phyloP scores from a whole-genome alignment of 2,797 vertebrate species.

The Poecilia wingei region DNA sequence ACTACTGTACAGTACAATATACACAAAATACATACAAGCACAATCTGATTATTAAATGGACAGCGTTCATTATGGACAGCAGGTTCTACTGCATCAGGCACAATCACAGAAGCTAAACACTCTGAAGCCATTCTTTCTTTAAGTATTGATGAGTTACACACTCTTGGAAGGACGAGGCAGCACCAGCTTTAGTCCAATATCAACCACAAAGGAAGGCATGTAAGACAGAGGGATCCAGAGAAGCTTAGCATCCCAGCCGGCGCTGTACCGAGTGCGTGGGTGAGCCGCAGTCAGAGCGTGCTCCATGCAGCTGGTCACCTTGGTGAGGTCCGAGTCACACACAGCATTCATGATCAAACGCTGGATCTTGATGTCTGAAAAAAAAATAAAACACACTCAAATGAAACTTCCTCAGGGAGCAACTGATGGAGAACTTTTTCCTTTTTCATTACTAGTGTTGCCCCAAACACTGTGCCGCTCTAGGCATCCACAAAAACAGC shows the following conservation, averaged over 20 bases:
- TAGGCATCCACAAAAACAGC: background rate
- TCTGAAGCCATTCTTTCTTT: conserved; percentile 6
- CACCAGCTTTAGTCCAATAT: conserved; percentile 83
- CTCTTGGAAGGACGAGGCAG: conserved; percentile 88
- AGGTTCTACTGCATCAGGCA: conserved; percentile 19
- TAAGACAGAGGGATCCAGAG: conserved; percentile 94
- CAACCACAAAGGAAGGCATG: conserved; percentile 88
- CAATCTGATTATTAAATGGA: conserved; percentile 23
- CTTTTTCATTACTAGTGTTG: background rate
- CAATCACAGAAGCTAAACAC: conserved; percentile 16
- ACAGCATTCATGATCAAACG: conserved; percentile 85
- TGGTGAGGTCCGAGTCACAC: conserved; percentile 89
- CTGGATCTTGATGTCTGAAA: conserved; percentile 86
- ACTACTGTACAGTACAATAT: conserved; percentile 16
- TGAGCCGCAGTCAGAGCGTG: conserved; percentile 86
- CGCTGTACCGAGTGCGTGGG: conserved; percentile 91
- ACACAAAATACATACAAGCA: background rate
- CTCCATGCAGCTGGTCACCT: conserved; percentile 91
- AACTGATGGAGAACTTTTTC: background rate
- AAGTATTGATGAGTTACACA: conserved; percentile 56
- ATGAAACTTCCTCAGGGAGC: background rate
- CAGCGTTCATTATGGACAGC: conserved; percentile 9
- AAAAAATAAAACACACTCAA: background rate
- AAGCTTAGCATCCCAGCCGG: conserved; percentile 95
- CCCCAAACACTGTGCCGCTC: background rate